Evolutionary conservation across 2,888 invertebrate genomes (phyloP).

Genomic region (Drymonia ruficornis): DNA sequence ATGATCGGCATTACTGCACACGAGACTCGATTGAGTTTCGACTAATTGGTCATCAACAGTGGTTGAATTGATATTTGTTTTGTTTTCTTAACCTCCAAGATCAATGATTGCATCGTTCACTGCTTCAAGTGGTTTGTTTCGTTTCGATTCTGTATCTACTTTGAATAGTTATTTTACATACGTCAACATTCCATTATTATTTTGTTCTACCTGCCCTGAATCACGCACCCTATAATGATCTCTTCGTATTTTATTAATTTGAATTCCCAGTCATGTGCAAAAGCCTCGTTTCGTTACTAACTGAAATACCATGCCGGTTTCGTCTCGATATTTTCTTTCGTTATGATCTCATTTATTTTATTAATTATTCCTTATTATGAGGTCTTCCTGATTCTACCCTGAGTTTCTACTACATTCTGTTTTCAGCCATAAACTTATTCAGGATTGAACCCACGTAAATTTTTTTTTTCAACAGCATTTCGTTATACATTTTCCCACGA

Average conservation of each 20-base stretch:
- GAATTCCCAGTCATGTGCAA: background rate
- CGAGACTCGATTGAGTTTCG: constrained; percentile 10
- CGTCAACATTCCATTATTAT: background rate
- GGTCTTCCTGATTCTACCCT: too few relatives aligned
- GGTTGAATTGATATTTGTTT: background rate
- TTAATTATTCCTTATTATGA: too few relatives aligned
- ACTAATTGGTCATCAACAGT: background rate
- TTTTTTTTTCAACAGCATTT: background rate
- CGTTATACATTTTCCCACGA: background rate
- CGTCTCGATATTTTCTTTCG: background rate
- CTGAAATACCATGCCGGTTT: background rate
- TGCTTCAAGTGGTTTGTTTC: background rate
- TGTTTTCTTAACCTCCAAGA: too few relatives aligned
- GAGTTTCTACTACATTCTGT: too few relatives aligned
- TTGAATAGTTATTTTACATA: background rate
- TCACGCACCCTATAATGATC: background rate
- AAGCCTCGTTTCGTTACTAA: background rate
- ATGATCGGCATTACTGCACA: constrained; percentile 23
- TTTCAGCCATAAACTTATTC: too few relatives aligned
- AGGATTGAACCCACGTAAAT: too few relatives aligned
- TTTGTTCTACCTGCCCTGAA: background rate
- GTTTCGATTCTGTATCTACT: background rate
- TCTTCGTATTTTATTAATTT: background rate
- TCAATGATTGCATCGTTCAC: too few relatives aligned
- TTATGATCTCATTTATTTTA: too few relatives aligned